Percentiles rank a stretch among this genome's conserved stretches.
These are phyloP conservation scores for Cyanoderma ruficeps DNA, from an alignment of 2,113 vertebrate genomes.

Conservation along the genomic window DNA sequence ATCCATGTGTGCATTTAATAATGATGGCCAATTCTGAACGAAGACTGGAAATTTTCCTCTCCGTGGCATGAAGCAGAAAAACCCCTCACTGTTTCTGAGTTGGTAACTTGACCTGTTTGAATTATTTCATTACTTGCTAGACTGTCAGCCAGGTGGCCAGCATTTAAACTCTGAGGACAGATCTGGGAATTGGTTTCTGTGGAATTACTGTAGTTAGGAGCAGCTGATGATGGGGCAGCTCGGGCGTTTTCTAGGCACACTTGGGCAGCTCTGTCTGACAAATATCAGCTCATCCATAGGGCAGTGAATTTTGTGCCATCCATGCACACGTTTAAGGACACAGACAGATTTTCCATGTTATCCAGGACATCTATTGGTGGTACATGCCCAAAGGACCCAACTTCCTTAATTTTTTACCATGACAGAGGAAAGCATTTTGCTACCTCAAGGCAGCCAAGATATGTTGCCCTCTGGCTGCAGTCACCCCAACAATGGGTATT, in stretches of 20 bases:
- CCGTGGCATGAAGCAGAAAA: not conserved
- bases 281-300: not conserved
- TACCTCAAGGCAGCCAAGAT: not conserved
- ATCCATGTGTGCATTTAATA: conserved; percentile 43
- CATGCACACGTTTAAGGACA: not conserved
- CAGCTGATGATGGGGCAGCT: not conserved
- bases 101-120: conserved; percentile 51
- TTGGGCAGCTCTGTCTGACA: not conserved
- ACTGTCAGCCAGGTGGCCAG: not conserved
- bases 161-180: not conserved
- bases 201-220: not conserved
- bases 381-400: not conserved
- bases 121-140: not conserved
- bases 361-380: not conserved
- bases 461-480: not conserved
- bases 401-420: not conserved
- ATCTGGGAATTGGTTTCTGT: not conserved
- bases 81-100: not conserved
- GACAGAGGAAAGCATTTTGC: not conserved
- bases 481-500: not conserved
- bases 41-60: conserved; percentile 32
- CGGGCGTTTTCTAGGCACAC: not conserved
- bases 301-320: not conserved
- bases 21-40: conserved; percentile 1
- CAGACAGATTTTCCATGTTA: not conserved